These are phyloP conservation scores for Todus mexicanus DNA, from an alignment of 2,797 vertebrate species.

Conservation along the genomic window DNA sequence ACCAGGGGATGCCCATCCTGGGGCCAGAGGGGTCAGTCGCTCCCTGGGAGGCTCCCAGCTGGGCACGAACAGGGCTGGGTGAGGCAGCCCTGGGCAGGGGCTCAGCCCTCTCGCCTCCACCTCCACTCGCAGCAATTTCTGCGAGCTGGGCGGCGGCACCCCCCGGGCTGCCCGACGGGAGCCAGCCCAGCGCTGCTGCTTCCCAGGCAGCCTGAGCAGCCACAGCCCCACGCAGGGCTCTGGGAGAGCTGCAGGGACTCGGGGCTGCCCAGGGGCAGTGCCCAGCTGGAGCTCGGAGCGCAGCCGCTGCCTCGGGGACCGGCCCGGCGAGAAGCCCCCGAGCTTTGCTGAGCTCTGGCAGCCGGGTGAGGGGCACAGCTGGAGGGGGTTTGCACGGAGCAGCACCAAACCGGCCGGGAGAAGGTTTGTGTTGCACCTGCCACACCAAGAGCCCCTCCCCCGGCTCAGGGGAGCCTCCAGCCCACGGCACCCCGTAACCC, in stretches of 20 bases:
- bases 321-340: too few species aligned
- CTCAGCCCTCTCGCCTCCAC: background rate
- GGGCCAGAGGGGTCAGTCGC: too few species aligned
- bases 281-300: background rate
- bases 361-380: too few species aligned
- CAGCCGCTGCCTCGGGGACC: background rate
- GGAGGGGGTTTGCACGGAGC: background rate
- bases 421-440: constrained; percentile 6
- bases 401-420: background rate
- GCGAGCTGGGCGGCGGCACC: background rate
- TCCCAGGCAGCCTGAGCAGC: background rate
- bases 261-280: background rate
- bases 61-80: background rate
- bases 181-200: background rate
- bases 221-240: background rate
- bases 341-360: too few species aligned
- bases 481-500: too few species aligned
- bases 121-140: background rate
- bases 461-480: too few species aligned
- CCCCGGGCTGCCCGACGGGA: background rate
- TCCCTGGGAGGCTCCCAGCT: background rate
- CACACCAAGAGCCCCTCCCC: background rate
- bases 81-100: background rate
- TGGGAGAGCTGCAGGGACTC: background rate
- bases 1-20: background rate